phyloP scores from a whole-genome alignment of 64 coral and sea anemone species.

The Dendrophyllia cribrosa region DNA sequence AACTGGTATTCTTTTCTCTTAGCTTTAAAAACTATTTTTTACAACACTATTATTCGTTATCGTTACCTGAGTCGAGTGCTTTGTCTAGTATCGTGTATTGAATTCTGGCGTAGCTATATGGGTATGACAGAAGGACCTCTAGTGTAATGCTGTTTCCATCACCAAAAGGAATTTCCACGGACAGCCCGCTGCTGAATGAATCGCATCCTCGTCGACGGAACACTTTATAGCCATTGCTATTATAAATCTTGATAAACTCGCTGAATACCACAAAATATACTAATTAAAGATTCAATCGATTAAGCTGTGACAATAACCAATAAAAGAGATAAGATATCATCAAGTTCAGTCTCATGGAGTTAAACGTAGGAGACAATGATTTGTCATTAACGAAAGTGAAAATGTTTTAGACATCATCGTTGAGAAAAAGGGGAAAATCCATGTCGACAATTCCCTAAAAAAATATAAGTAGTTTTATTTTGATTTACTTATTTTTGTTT shows the following conservation, averaged over 20 bases:
- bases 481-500: too few species aligned
- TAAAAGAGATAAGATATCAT: too few species aligned
- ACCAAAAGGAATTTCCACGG: background rate
- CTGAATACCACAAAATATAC: background rate
- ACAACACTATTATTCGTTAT: too few species aligned
- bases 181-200: background rate
- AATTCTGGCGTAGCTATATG: conserved; percentile 5
- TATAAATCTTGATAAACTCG: conserved; percentile 18
- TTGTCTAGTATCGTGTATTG: background rate
- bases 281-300: background rate
- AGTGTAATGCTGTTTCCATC: background rate
- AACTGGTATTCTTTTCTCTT: background rate
- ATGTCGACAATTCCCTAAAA: too few species aligned
- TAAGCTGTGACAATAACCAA: too few species aligned
- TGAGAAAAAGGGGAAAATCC: too few species aligned
- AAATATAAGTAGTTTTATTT: too few species aligned
- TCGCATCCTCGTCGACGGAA: conserved; percentile 1
- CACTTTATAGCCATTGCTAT: background rate
- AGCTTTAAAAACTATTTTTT: background rate
- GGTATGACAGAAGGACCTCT: background rate
- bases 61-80: background rate
- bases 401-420: too few species aligned
- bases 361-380: too few species aligned
- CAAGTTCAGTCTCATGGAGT: too few species aligned
- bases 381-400: too few species aligned